Evolutionary conservation across 2,888 invertebrate species (phyloP), one percentile per base, ranked within the genome.

Genomic region (Andrena praecox): DNA sequence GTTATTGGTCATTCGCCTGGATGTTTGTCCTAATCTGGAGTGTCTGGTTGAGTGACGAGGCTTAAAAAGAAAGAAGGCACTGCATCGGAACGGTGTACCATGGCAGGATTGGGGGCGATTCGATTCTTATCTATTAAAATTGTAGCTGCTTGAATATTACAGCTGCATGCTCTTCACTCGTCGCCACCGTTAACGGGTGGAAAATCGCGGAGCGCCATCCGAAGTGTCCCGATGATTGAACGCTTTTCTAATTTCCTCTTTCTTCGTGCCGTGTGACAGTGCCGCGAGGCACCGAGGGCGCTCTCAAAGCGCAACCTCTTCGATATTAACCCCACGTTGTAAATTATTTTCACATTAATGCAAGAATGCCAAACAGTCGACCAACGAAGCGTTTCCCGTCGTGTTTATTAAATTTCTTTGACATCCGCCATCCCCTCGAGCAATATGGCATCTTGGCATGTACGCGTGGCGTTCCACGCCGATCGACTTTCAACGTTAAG

Each of bases 391-490:
- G 71, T 84, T 81, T 85, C 83, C 24, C 77, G 69, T 66, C 79
- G 82, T 84, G 87, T 87, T 89, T 90, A 90, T 90, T 90, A 90
- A 90, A 90, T 90, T 86, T 89, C 87, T 87, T 89, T 83, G 87
- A 84, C 82, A 80, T 81, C 73, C 64, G 63, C 66, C 56, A 56
- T 27, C 72, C 62, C 68, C 56, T 56, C 60, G 33, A 67, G 77
- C 62, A 85, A 81, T 74, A 77, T 80, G 52, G 72, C 31, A 62
- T 54, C 84, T 59, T 67, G 33, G 66, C 33, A 72, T 82, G 56
- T 42, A 59, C 35, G 77, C 69, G 72, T 71, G 56, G 12, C 56
- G 69, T 50, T 59, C 64, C 29, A 8, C 20, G 48, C 20, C 70
- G 48, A 59, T 73, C 35, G 67, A 24, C 48, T 35, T 35, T 1